Evolutionary conservation across 2,797 vertebrate species (phyloP).

Genomic region (Nyctibius grandis): DNA sequence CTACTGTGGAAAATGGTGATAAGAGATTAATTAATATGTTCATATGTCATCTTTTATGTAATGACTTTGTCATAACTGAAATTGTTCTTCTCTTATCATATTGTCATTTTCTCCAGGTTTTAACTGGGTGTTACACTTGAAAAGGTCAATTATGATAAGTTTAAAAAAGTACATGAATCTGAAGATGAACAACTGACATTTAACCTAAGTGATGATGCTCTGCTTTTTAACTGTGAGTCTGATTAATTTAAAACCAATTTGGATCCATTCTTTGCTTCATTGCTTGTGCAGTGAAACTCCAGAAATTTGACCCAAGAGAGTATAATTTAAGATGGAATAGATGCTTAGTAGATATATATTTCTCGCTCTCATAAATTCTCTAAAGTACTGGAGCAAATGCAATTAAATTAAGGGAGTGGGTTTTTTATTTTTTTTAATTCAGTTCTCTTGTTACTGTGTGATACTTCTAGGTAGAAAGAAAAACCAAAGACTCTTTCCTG

Average conservation of each 20-base stretch:
- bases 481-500: not conserved
- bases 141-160: conserved; percentile 46
- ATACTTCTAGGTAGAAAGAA: not conserved
- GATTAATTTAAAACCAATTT: conserved; percentile 65
- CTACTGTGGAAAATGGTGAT: not conserved
- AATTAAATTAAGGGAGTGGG: not conserved
- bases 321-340: conserved; percentile 44
- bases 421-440: no score
- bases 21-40: conserved; percentile 37
- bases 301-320: conserved; percentile 30
- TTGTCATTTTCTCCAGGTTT: conserved; percentile 13
- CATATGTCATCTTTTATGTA: not conserved
- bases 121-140: not conserved
- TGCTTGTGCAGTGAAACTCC: not conserved
- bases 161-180: conserved; percentile 24
- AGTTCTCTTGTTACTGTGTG: not conserved
- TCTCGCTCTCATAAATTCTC: conserved; percentile 21
- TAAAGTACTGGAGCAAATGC: not conserved
- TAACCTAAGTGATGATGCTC: conserved; percentile 35
- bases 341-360: conserved; percentile 8
- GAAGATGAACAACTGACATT: conserved; percentile 51
- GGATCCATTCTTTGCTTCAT: conserved; percentile 50
- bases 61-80: conserved; percentile 33
- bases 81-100: conserved; percentile 33
- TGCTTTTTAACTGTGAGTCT: conserved; percentile 38